Conservation (phyloP, 2,888 invertebrate species). For the Crepidodera aurea region DNA sequence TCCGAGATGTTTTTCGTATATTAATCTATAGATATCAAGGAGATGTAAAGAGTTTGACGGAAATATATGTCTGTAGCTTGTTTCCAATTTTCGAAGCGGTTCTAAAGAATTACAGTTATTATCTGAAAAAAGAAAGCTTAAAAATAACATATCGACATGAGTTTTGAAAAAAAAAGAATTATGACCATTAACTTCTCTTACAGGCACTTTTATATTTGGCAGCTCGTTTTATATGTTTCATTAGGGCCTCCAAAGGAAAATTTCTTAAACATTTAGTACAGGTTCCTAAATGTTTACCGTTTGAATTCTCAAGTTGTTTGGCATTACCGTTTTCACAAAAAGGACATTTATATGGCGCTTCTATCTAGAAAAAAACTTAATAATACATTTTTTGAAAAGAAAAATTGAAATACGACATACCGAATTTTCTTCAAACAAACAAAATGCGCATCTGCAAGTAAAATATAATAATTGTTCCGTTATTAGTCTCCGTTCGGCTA, state of each 20-base stretch:
- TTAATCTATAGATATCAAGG: constrained; percentile 37
- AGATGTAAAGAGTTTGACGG: constrained; percentile 37
- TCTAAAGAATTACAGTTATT: constrained; percentile 30
- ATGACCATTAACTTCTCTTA: too few species aligned
- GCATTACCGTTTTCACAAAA: constrained; percentile 35
- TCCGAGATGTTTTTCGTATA: constrained; percentile 37
- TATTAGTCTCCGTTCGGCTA: constrained; percentile 38
- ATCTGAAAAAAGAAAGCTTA: constrained; percentile 38
- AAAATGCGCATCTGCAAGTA: constrained; percentile 40
- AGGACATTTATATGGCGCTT: constrained; percentile 39
- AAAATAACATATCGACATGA: too few species aligned
- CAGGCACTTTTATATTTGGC: constrained; percentile 37
- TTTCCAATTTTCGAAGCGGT: constrained; percentile 33
- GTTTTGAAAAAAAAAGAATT: too few species aligned
- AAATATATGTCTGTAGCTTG: constrained; percentile 36
- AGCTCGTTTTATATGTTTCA: constrained; percentile 28
- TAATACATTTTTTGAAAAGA: too few species aligned
- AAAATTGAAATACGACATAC: too few species aligned
- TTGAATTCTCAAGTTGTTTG: constrained; percentile 20
- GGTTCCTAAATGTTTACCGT: constrained; percentile 18
- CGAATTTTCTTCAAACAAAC: constrained; percentile 38
- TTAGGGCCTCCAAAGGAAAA: constrained; percentile 23
- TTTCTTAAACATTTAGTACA: constrained; percentile 34
- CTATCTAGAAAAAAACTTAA: constrained; percentile 36
- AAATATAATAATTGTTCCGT: constrained; percentile 41